Evolutionary conservation across 2,888 invertebrate genomes (phyloP).

Genomic region (Chaetoderma sp.): DNA sequence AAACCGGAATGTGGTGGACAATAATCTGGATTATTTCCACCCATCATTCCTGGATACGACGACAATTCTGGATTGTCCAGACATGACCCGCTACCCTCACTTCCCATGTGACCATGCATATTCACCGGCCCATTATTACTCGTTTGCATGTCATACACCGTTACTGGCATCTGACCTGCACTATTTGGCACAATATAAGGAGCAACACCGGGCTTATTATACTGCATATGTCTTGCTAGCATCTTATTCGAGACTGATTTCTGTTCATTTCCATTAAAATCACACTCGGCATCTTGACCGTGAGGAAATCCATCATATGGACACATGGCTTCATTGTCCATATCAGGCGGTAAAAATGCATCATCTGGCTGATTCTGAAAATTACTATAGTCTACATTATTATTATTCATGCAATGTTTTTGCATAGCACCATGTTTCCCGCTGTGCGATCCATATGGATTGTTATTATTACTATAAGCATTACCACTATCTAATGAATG

Average conservation of each 20-base stretch:
- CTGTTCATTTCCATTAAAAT: slow-evolving; percentile 50
- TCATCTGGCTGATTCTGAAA: neutral
- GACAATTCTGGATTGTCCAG: too few species aligned
- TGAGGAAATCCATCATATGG: slow-evolving; percentile 48
- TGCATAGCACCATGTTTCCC: neutral
- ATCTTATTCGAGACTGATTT: slow-evolving; percentile 55
- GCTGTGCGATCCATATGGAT: neutral
- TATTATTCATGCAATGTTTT: neutral
- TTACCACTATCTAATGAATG: neutral
- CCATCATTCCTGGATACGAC: too few species aligned
- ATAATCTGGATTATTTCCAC: too few species aligned
- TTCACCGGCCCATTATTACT: too few species aligned
- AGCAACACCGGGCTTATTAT: slow-evolving; percentile 55
- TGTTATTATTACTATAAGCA: neutral
- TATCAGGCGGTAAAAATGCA: neutral
- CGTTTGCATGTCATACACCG: slow-evolving; percentile 33
- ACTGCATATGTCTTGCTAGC: slow-evolving; percentile 49
- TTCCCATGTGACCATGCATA: too few species aligned
- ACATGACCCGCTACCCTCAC: too few species aligned
- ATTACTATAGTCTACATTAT: too few species aligned
- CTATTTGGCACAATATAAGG: slow-evolving; percentile 59
- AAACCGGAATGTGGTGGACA: too few species aligned
- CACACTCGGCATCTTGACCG: slow-evolving; percentile 32
- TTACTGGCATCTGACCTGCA: slow-evolving; percentile 42
- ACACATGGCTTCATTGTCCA: slow-evolving; percentile 39